Evolutionary conservation across 2,113 vertebrate genomes (phyloP), one percentile per base, ranked within the genome.

Genomic region (Lonchura striata): DNA sequence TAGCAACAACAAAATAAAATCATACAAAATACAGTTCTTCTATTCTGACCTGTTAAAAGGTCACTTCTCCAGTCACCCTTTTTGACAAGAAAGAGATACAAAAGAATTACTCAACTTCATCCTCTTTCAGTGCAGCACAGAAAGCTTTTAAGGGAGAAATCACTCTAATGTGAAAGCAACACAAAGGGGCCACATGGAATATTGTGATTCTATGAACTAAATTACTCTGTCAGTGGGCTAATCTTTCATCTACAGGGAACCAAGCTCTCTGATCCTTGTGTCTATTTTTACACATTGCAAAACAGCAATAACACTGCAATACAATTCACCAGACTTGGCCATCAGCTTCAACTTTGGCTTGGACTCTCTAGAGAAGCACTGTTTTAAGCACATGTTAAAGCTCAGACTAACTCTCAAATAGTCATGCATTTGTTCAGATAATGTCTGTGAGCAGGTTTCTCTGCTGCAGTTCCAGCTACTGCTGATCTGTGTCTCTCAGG

Each of bases 71-170:
- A 63, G 30, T 66, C 75, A 74, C 35, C 21, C 27, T 54, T 91
- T 91, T 44, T 90, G 66, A 81, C 54, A 70, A 87, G 59, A 77
- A 86, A 87, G n/a, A 20, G 31, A 82, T 37, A 72, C 11, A 46
- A 69, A 94, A 92, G 54, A 66, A 86, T 82, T 85, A 72, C 22
- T 86, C 0, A 2, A 80, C 46, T 89, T 87, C 66, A 11, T 37
- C 93, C 84, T 80, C 39, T 70, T 72, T 53, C 35, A 59, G 12
- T 42, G 15, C n/a, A 59, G 47, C 71, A 92, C 54, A 74, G 56
- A 92, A 80, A 93, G 42, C 71, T 88, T 87, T 91, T 46, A 70
- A 93, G 77, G 56, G 83, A 88, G 84, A 82, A 93, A 17, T n/a
- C 25, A 28, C 47, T 76, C 35, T 91, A 61, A 80, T 74, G 71